Conservation (phyloP, 2,888 invertebrate species). For the Diaperis boleti region DNA sequence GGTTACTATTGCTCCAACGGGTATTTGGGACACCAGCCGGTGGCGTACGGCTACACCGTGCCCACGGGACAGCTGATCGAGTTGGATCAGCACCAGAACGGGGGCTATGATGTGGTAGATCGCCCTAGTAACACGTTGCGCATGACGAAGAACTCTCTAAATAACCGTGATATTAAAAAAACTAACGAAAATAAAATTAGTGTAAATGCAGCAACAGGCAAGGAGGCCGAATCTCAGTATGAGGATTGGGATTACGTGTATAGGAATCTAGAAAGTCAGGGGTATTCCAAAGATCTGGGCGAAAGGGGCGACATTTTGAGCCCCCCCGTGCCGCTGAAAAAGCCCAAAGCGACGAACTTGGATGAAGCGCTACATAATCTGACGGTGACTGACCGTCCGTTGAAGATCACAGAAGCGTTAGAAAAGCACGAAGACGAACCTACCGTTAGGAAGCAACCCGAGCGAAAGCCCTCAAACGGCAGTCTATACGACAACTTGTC, state of each 20-base stretch:
- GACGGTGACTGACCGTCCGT: slow-evolving; percentile 67
- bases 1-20: slow-evolving; percentile 64
- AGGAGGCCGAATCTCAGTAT: slow-evolving; percentile 59
- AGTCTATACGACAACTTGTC: slow-evolving; percentile 65
- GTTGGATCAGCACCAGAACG: slow-evolving; percentile 67
- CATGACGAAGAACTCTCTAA: slow-evolving; percentile 37
- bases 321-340: slow-evolving; percentile 60
- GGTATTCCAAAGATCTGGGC: slow-evolving; percentile 75
- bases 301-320: slow-evolving; percentile 76
- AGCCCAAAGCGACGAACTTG: slow-evolving; percentile 68
- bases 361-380: slow-evolving; percentile 72
- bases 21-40: slow-evolving; percentile 60
- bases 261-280: slow-evolving; percentile 79
- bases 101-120: slow-evolving; percentile 57
- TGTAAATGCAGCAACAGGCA: slow-evolving; percentile 22
- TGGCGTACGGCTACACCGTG: slow-evolving; percentile 67
- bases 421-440: slow-evolving; percentile 60
- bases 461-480: slow-evolving; percentile 51
- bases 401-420: slow-evolving; percentile 69
- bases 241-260: slow-evolving; percentile 88
- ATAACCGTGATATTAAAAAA: slow-evolving; percentile 35
- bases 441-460: slow-evolving; percentile 63
- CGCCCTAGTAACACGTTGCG: slow-evolving; percentile 47
- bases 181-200: slow-evolving; percentile 32
- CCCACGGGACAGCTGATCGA: slow-evolving; percentile 79